Evolutionary conservation across 2,797 vertebrate genomes (phyloP), one percentile per base, ranked within the genome.

Genomic region (Dicrostonyx torquatus): DNA sequence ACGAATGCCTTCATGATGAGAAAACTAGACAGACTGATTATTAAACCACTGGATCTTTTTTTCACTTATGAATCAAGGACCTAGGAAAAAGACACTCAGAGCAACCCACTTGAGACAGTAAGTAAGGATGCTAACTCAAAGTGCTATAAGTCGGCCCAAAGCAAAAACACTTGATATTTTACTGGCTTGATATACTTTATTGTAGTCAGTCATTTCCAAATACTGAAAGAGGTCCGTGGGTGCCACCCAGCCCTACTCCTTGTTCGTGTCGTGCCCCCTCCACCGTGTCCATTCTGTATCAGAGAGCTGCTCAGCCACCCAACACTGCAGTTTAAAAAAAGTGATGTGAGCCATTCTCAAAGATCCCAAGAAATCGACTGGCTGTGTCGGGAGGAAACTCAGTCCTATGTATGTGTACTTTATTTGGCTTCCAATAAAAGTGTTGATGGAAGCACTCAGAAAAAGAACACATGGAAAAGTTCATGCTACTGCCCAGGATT

Each of bases 91-190:
- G 53, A 20, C 66, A 70, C 0, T 78, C 83, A 64, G 72, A 89
- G 26, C 11, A 53, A 78, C 82, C 50, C 7, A n/a, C 53, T 43
- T 75, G 68, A 94, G 43, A 75, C 29, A 75, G 29, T 37, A 48
- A 9, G 1, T 53, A 48, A 10, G 1, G 85, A 78, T 50, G 66
- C 31, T 20, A 22, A 70, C 77, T 14, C 0, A 0, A 77, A 13
- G 20, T 90, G 60, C 43, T 45, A 14, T 34, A 85, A 92, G 79
- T 89, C 37, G 91, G 83, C 40, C 37, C 85, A 87, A 82, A 94
- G 73, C 76, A 94, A 58, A 93, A 55, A 45, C 87, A 84, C 6
- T 62, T 78, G 84, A 64, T 22, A 20, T 78, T 96, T 68, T 93
- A 87, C 73, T 29, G 87, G 45, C 24, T 50, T 7, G 5, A 93